These are phyloP conservation scores for Pycnomerus fuliginosus DNA, from an alignment of 2,888 invertebrate species.

Conservation along the genomic window DNA sequence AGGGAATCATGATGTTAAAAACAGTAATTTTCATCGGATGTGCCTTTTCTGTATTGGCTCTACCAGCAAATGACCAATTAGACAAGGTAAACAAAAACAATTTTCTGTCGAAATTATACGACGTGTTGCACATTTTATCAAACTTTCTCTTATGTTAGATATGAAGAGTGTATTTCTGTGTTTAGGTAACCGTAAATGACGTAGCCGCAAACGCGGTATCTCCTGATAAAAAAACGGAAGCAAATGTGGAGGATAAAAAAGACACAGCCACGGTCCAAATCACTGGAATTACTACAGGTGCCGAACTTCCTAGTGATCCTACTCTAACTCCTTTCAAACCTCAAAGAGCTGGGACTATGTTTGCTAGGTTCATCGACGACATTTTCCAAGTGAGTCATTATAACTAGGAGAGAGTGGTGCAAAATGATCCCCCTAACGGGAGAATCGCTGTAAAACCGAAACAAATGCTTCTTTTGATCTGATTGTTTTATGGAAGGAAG, in stretches of 20 bases:
- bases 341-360: constrained; percentile 42
- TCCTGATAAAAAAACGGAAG: constrained; percentile 33
- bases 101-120: neutral
- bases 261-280: constrained; percentile 38
- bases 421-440: no score
- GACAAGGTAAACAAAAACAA: constrained; percentile 37
- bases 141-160: constrained; percentile 6
- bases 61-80: constrained; percentile 40
- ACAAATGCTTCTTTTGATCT: no score
- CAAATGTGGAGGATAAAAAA: constrained; percentile 15
- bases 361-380: constrained; percentile 48
- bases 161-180: constrained; percentile 4
- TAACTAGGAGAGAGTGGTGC: no score
- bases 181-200: constrained; percentile 43
- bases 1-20: constrained; percentile 1
- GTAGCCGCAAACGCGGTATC: constrained; percentile 40
- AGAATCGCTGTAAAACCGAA: no score
- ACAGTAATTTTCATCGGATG: constrained; percentile 11
- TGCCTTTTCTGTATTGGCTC: constrained; percentile 19
- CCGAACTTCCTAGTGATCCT: constrained; percentile 25
- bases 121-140: neutral
- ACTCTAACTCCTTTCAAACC: constrained; percentile 40
- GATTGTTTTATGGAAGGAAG: no score
- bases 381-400: constrained; percentile 43
- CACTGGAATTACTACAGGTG: constrained; percentile 39